These are phyloP conservation scores for Eristalis pertinax DNA, from an alignment of 2,888 invertebrate species.

Conservation along the genomic window DNA sequence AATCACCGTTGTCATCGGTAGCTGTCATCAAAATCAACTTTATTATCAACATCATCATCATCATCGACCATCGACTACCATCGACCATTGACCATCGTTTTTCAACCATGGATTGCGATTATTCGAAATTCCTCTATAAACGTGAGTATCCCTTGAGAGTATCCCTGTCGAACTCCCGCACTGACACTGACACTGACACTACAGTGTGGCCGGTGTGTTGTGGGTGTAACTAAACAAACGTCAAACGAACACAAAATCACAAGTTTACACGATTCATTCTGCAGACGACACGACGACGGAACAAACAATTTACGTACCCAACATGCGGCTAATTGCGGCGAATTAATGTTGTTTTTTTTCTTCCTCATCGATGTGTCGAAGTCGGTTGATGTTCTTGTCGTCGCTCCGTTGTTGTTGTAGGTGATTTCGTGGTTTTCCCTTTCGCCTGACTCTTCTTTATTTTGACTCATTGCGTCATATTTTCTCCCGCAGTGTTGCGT, in stretches of 20 bases:
- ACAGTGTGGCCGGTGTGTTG: constrained; percentile 19
- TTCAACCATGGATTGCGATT: constrained; percentile 67
- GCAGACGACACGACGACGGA: not conserved
- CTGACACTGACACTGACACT: constrained; percentile 30
- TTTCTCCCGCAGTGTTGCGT: constrained; percentile 3
- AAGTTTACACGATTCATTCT: constrained; percentile 15
- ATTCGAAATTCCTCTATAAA: constrained; percentile 70
- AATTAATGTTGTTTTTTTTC: constrained; percentile 23
- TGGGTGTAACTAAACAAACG: not conserved
- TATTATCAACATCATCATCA: not conserved
- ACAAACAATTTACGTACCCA: constrained; percentile 45
- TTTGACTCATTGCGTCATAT: constrained; percentile 50
- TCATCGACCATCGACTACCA: not conserved
- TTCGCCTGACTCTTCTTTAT: constrained; percentile 4
- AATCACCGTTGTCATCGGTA: not conserved
- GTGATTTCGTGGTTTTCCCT: constrained; percentile 37
- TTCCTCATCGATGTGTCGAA: not conserved
- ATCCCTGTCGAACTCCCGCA: not conserved
- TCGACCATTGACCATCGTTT: not conserved
- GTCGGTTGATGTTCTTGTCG: not conserved
- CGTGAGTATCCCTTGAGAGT: constrained; percentile 58
- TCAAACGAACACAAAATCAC: constrained; percentile 16
- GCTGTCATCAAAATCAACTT: not conserved
- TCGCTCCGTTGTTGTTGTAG: constrained; percentile 4
- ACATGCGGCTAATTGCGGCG: constrained; percentile 59